phyloP scores from a whole-genome alignment of 2,113 vertebrate species.

The Pyrgilauda ruficollis region DNA sequence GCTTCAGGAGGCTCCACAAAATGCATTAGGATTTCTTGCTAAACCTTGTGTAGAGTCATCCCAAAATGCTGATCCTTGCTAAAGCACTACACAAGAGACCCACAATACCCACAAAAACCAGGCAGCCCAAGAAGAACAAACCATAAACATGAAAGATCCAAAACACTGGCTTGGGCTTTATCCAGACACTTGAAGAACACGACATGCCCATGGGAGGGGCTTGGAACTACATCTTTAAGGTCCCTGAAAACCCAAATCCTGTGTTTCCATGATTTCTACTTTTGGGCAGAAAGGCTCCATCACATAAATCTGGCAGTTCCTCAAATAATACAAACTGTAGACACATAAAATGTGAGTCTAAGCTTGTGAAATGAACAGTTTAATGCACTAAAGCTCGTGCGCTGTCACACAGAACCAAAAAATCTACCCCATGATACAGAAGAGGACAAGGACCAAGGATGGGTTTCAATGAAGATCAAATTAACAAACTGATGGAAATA shows the following conservation, averaged over 20 bases:
- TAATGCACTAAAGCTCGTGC: not conserved
- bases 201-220: not conserved
- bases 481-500: not conserved
- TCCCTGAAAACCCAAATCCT: not conserved
- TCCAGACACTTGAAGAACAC: not conserved
- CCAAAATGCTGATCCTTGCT: not conserved
- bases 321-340: not conserved
- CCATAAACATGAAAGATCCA: not conserved
- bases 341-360: not conserved
- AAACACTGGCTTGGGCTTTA: not conserved
- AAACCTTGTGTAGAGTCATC: not conserved
- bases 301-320: not conserved
- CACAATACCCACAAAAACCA: fast-evolving
- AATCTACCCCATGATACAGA: not conserved
- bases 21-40: not conserved
- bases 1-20: not conserved
- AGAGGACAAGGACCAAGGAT: not conserved
- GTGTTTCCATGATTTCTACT: not conserved
- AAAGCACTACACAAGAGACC: not conserved
- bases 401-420: not conserved
- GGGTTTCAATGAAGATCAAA: not conserved
- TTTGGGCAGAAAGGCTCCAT: not conserved
- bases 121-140: not conserved
- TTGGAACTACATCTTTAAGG: not conserved
- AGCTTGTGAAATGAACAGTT: not conserved